Evolutionary conservation across 2,797 vertebrate species (phyloP).

Genomic region (Brachyrhaphis roseni): DNA sequence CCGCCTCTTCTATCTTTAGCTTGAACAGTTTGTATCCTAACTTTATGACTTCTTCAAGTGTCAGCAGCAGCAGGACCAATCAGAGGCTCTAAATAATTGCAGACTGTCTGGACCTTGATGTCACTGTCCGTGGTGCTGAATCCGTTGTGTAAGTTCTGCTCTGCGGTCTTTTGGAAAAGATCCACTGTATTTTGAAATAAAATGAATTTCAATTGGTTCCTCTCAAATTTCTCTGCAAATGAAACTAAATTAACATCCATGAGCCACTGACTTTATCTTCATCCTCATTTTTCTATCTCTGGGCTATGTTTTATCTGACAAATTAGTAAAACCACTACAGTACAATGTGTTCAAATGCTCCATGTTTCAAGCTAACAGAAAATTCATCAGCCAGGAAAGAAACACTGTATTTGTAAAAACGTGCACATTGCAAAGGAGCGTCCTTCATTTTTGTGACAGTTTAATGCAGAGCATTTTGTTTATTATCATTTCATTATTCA

Average conservation of each 20-base stretch:
- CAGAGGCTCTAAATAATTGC: background rate
- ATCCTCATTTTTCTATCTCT: background rate
- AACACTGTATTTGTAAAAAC: background rate
- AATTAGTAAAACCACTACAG: conserved; percentile 44
- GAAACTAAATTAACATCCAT: conserved; percentile 38
- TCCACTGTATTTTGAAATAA: background rate
- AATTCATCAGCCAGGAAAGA: background rate
- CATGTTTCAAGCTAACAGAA: conserved; percentile 16
- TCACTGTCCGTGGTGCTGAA: conserved; percentile 80
- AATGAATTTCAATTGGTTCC: background rate
- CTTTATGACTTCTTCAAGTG: background rate
- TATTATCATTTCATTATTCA: conserved; percentile 7
- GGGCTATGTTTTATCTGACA: conserved; percentile 37
- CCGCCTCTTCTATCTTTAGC: background rate
- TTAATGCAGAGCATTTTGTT: conserved; percentile 3
- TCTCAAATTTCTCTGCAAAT: conserved; percentile 5
- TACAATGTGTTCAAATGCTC: conserved; percentile 22
- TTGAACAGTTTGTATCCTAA: background rate
- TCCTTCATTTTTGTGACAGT: conserved; percentile 4
- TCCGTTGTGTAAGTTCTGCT: background rate
- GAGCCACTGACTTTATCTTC: conserved; percentile 18
- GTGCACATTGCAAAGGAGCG: background rate
- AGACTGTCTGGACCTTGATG: conserved; percentile 10
- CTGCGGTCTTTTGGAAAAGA: background rate
- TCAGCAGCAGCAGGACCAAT: background rate